phyloP scores from a whole-genome alignment of 2,888 invertebrate species.

The Tryphoninae sp. region DNA sequence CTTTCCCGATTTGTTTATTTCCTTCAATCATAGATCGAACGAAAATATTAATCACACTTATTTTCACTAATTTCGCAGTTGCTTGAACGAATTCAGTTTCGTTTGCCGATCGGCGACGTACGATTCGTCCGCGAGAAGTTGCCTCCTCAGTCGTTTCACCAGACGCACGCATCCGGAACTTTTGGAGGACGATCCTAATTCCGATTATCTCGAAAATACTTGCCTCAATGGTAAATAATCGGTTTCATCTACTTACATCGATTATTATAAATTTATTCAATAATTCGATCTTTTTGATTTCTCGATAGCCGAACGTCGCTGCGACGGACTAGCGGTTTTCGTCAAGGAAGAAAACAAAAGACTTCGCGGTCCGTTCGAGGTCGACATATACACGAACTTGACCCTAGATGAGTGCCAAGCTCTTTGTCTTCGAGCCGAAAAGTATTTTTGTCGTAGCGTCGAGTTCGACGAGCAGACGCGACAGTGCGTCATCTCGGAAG shows the following conservation, averaged over 20 bases:
- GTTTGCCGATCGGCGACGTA: slow-evolving; percentile 94
- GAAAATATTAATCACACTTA: not conserved
- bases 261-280: not conserved
- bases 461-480: slow-evolving; percentile 94
- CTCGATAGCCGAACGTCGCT: slow-evolving; percentile 89
- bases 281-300: not conserved
- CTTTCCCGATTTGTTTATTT: not conserved
- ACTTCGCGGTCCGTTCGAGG: slow-evolving; percentile 93
- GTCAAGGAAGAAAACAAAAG: slow-evolving; percentile 95
- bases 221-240: slow-evolving; percentile 89
- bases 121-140: slow-evolving; percentile 89
- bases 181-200: slow-evolving; percentile 92
- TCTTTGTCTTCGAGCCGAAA: slow-evolving; percentile 93
- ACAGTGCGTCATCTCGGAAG: slow-evolving; percentile 94
- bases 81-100: slow-evolving; percentile 93
- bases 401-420: slow-evolving; percentile 94
- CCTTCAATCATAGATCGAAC: not conserved
- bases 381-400: slow-evolving; percentile 92
- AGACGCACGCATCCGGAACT: slow-evolving; percentile 93
- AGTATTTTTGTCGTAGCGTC: slow-evolving; percentile 94
- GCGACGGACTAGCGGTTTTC: slow-evolving; percentile 93
- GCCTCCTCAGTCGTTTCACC: slow-evolving; percentile 91
- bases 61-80: slow-evolving; percentile 80
- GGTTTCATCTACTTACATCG: not conserved
- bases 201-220: slow-evolving; percentile 95